phyloP scores from a whole-genome alignment of 2,797 vertebrate species.

The Protosalanx chinensis region DNA sequence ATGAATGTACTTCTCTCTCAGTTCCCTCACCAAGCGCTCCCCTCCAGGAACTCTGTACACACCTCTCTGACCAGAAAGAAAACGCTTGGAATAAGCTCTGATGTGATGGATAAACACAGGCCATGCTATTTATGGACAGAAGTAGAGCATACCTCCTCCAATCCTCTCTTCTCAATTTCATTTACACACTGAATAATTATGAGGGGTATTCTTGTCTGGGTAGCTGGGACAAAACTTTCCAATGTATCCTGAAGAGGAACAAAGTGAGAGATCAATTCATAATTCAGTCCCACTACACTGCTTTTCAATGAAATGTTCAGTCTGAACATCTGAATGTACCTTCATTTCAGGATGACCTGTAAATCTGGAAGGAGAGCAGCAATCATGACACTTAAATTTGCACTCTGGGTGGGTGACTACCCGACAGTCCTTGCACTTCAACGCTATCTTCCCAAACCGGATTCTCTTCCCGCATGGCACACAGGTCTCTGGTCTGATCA shows the following conservation, averaged over 20 bases:
- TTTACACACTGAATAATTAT: slow-evolving; percentile 74
- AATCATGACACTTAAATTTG: slow-evolving; percentile 53
- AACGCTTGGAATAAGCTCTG: too few relatives aligned
- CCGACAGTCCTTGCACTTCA: slow-evolving; percentile 80
- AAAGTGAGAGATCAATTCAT: background rate
- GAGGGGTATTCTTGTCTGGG: slow-evolving; percentile 55
- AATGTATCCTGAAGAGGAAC: slow-evolving; percentile 58
- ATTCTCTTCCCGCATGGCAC: slow-evolving; percentile 75
- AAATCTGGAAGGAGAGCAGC: slow-evolving; percentile 42
- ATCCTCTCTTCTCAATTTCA: slow-evolving; percentile 72
- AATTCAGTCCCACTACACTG: background rate
- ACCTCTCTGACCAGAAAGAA: slow-evolving; percentile 66
- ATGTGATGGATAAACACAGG: too few relatives aligned
- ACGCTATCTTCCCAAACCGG: slow-evolving; percentile 78
- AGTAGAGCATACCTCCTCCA: slow-evolving; percentile 63
- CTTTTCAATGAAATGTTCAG: background rate
- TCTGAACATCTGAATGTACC: slow-evolving; percentile 33
- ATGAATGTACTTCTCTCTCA: slow-evolving; percentile 71
- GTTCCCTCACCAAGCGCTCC: slow-evolving; percentile 77
- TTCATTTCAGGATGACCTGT: slow-evolving; percentile 19
- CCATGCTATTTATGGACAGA: too few relatives aligned
- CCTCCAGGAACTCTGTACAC: slow-evolving; percentile 81
- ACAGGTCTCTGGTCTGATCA: slow-evolving; percentile 79
- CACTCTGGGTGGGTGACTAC: slow-evolving; percentile 78
- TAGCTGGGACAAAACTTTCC: slow-evolving; percentile 64